phyloP scores from a whole-genome alignment of 2,888 invertebrate genomes.

The Tipula vernalis region DNA sequence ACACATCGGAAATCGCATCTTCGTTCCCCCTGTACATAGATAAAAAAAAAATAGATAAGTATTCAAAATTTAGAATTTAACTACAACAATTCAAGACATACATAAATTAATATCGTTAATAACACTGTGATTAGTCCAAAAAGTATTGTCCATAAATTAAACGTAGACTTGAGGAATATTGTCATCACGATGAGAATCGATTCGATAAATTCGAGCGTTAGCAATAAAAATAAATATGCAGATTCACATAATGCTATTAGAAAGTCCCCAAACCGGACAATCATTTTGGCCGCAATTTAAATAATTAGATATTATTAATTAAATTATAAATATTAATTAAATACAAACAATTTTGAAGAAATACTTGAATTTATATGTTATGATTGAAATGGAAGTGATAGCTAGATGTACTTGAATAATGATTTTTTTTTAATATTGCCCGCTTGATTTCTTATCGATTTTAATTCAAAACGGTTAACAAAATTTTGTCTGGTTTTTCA shows the following conservation, averaged over 20 bases:
- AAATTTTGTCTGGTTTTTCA: no score
- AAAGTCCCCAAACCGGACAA: neutral
- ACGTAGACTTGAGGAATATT: neutral
- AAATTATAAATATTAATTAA: neutral
- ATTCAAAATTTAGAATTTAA: neutral
- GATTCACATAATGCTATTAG: neutral
- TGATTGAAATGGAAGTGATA: neutral
- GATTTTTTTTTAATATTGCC: no score
- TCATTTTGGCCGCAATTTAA: neutral
- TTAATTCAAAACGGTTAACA: no score
- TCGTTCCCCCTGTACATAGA: neutral
- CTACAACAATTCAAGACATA: no score
- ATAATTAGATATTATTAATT: neutral
- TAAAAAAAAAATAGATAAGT: neutral
- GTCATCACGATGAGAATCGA: neutral
- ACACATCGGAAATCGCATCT: neutral
- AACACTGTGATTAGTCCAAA: neutral
- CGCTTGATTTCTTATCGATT: no score
- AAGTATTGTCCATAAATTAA: neutral
- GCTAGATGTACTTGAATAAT: no score
- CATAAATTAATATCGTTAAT: neutral
- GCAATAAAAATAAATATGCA: neutral
- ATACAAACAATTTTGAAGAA: neutral
- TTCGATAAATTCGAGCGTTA: neutral
- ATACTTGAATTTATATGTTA: neutral